Evolutionary conservation across 2,113 vertebrate genomes (phyloP), one percentile per base, ranked within the genome.

Genomic region (Turnix velox): DNA sequence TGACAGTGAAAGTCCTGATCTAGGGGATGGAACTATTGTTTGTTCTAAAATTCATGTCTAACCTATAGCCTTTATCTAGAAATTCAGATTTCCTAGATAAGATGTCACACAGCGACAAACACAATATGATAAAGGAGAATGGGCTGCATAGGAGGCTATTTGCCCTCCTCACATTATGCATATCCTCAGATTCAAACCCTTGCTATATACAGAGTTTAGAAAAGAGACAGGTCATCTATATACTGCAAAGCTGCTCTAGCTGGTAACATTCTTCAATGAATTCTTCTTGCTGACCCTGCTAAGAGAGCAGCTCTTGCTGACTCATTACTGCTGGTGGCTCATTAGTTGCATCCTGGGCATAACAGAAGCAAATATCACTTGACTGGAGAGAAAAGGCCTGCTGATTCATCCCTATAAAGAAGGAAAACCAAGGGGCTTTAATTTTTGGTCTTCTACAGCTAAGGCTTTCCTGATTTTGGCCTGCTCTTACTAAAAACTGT

Each of bases 241-340:
- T 10, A 54, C 33, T 37, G 84, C 40, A 75, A 75, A 87, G 74
- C 42, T 89, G 62, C 57, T 72, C 46, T 82, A 92, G 71, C 57
- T 68, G 42, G 48, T 73, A 91, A 65, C 37, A 65, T 82, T 94
- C 82, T 71, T 91, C 42, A 16, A 91, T 49, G 66, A 94, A 93
- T 51, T 88, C 84, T 91, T 88, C 88, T 78, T 93, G 86, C 91
- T 95, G 91, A 88, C 49, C 91, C 73, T 82, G 94, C 92, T 94
- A 90, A 90, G 84, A 88, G 80, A 95, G 87, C 86, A 94, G 28
- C 77, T 91, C 84, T 65, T 92, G 80, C 88, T 96, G 93, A 95
- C 90, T 92, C 96, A 96, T 30, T 55, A 75, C 84, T 93, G 91
- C 91, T 73, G 77, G 54, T 95, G 91, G 80, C 91, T 95, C 88